Percentiles rank a stretch among this genome's conserved stretches.
These are phyloP conservation scores for Nowickia ferox DNA, from an alignment of 2,888 invertebrate species.

Conservation along the genomic window DNA sequence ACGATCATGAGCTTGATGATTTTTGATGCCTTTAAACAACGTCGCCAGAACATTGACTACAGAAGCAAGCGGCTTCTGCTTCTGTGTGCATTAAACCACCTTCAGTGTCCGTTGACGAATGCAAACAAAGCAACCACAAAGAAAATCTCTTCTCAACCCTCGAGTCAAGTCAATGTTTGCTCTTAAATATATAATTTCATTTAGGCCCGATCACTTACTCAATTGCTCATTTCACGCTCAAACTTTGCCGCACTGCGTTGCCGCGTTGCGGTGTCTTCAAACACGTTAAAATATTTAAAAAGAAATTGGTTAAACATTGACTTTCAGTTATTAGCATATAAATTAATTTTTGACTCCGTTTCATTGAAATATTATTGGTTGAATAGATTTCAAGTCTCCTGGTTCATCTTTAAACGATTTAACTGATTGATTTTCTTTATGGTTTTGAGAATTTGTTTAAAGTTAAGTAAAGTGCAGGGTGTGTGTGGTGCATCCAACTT, in stretches of 20 bases:
- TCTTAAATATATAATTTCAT: constrained; percentile 55
- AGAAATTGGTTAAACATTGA: constrained; percentile 37
- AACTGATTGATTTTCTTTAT: constrained; percentile 9
- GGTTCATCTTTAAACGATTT: background rate
- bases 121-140: constrained; percentile 35
- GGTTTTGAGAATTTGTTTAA: background rate
- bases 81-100: constrained; percentile 63
- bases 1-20: constrained; percentile 20
- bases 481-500: constrained; percentile 33
- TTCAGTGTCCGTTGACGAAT: constrained; percentile 37
- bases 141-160: constrained; percentile 10
- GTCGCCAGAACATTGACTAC: constrained; percentile 41
- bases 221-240: constrained; percentile 35
- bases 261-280: constrained; percentile 64
- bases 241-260: background rate
- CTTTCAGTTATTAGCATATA: constrained; percentile 2
- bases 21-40: constrained; percentile 36
- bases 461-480: background rate
- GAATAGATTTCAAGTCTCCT: constrained; percentile 13
- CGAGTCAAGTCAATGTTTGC: constrained; percentile 49
- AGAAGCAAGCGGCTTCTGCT: constrained; percentile 71
- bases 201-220: constrained; percentile 46
- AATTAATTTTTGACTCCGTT: background rate
- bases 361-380: constrained; percentile 6
- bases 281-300: constrained; percentile 20